Evolutionary conservation across 2,888 invertebrate species (phyloP).

Genomic region (Aporophyla lueneburgensis): DNA sequence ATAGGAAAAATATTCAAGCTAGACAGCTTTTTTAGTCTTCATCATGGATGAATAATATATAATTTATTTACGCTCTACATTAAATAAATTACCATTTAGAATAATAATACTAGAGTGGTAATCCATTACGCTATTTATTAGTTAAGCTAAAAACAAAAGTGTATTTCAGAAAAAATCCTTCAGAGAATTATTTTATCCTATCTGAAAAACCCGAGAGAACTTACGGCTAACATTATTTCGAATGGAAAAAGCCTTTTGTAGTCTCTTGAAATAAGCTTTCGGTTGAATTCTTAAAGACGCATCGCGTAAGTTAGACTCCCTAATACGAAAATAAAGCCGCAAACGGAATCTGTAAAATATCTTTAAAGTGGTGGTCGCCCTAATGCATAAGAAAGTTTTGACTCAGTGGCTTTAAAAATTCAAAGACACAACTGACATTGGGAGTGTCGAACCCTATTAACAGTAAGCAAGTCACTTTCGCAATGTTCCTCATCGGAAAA

Average conservation of each 20-base stretch:
- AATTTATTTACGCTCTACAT: neutral
- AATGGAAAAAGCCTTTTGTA: slow-evolving; percentile 49
- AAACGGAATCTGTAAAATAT: slow-evolving; percentile 47
- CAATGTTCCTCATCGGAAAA: slow-evolving; percentile 64
- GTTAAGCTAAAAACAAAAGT: neutral
- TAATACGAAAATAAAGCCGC: slow-evolving; percentile 57
- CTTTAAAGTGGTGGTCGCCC: slow-evolving; percentile 73
- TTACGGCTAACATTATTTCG: slow-evolving; percentile 52
- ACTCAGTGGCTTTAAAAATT: slow-evolving; percentile 85
- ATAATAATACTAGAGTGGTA: neutral
- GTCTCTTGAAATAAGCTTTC: slow-evolving; percentile 50
- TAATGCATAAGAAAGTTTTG: slow-evolving; percentile 79
- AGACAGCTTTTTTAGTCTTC: no score
- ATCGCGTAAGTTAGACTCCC: slow-evolving; percentile 47
- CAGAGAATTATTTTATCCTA: slow-evolving; percentile 20
- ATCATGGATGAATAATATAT: neutral
- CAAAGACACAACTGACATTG: slow-evolving; percentile 83
- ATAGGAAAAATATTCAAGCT: no score
- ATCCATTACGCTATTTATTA: slow-evolving; percentile 1
- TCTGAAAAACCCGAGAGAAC: slow-evolving; percentile 53
- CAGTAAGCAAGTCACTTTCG: slow-evolving; percentile 72
- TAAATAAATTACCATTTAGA: neutral
- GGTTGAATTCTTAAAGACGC: slow-evolving; percentile 48
- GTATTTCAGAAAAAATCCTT: slow-evolving; percentile 22
- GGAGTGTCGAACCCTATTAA: slow-evolving; percentile 82